Evolutionary conservation across 2,113 vertebrate species (phyloP).

Genomic region (Phyllostomus discolor): DNA sequence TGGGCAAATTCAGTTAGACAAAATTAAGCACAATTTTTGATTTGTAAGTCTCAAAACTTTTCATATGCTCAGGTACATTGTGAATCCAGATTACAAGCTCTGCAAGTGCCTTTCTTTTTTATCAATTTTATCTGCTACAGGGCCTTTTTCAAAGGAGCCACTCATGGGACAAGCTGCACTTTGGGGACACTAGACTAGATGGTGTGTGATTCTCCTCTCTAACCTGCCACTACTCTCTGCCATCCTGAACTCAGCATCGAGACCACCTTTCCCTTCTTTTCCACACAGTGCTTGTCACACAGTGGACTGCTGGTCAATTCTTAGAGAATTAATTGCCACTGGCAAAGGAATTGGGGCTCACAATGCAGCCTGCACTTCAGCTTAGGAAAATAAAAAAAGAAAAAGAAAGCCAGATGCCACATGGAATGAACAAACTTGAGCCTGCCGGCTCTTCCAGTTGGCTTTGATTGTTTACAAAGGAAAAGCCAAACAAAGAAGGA

Average conservation of each 20-base stretch:
- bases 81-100: neutral
- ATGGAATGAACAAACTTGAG: neutral
- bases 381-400: neutral
- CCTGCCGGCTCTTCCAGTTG: conserved; percentile 11
- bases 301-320: neutral
- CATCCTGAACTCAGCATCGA: neutral
- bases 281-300: neutral
- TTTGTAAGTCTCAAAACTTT: neutral
- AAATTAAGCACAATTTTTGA: neutral
- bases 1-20: neutral
- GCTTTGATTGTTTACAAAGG: conserved; percentile 57
- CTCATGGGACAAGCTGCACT: neutral
- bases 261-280: neutral
- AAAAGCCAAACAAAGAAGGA: conserved; percentile 54
- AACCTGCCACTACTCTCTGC: neutral
- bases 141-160: neutral
- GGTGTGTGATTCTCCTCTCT: neutral
- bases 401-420: conserved; percentile 36
- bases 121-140: neutral
- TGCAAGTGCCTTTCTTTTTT: neutral
- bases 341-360: neutral
- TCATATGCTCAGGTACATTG: neutral
- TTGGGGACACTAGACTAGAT: neutral
- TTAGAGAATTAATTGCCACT: neutral
- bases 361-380: neutral